A percentile compares a stretch with the other conserved stretches of the same genome.
Conservation (phyloP, 2,113 vertebrate genomes). For the Rhea americana region DNA sequence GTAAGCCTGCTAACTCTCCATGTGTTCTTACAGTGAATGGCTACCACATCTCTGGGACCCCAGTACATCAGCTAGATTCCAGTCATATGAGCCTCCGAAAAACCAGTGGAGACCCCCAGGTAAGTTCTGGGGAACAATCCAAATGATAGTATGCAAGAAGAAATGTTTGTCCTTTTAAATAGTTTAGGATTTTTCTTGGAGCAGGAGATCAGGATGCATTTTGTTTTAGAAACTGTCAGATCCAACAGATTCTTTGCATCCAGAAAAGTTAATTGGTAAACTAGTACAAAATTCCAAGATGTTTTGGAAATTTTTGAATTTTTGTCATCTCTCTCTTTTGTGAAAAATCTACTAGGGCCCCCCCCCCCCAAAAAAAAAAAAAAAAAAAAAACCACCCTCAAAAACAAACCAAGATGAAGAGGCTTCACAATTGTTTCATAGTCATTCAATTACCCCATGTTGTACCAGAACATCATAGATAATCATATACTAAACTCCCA, state of each 20-base stretch:
- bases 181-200: background rate
- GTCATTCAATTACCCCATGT: background rate
- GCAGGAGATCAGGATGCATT: background rate
- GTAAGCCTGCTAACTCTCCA: background rate
- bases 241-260: background rate
- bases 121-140: constrained; percentile 59
- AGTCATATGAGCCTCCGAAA: constrained; percentile 84
- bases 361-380: too few relatives aligned
- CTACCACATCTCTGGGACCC: constrained; percentile 88
- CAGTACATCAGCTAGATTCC: constrained; percentile 83
- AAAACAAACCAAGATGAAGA: too few relatives aligned
- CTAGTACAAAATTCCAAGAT: background rate
- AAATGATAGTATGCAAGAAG: background rate
- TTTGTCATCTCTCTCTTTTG: background rate
- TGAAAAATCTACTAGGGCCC: background rate
- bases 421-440: too few relatives aligned
- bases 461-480: background rate
- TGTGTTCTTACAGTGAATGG: constrained; percentile 89
- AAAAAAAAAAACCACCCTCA: too few relatives aligned
- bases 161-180: background rate
- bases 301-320: background rate
- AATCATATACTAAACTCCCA: background rate
- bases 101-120: constrained; percentile 87
- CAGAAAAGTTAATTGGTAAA: background rate
- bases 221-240: background rate